Evolutionary conservation across 1,140 invertebrate genomes (phyloP).

Genomic region (Heterodera schachtii): DNA sequence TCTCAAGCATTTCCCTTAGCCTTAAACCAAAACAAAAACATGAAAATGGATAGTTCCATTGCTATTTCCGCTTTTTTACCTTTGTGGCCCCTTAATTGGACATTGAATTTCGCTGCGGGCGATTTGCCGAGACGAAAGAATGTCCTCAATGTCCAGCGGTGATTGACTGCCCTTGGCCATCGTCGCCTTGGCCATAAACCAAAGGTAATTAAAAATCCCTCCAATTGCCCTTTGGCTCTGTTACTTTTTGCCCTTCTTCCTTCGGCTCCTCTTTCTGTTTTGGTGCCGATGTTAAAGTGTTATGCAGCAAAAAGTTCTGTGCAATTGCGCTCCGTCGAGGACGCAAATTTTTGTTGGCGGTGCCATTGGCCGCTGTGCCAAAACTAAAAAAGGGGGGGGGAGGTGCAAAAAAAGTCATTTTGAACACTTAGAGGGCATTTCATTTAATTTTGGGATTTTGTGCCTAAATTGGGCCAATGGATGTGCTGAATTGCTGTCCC

Average conservation of each 20-base stretch:
- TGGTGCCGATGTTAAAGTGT: not conserved
- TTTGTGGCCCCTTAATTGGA: slow-evolving; percentile 36
- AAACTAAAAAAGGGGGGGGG: no score
- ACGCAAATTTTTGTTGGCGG: not conserved
- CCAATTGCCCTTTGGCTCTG: not conserved
- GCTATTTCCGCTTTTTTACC: slow-evolving; percentile 28
- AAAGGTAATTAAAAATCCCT: not conserved
- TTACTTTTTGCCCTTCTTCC: slow-evolving; percentile 1
- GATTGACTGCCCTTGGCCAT: not conserved
- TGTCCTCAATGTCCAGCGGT: slow-evolving; percentile 58
- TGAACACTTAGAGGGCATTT: no score
- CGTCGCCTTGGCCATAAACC: not conserved
- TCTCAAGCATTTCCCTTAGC: slow-evolving; percentile 52
- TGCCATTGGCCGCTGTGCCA: not conserved
- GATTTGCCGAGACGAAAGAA: slow-evolving; percentile 48
- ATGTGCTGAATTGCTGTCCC: not conserved
- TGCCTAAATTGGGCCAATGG: no score
- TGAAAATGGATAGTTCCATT: no score
- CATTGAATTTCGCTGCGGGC: slow-evolving; percentile 47
- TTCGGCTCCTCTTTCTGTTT: not conserved
- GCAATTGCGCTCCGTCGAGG: not conserved
- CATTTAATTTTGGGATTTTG: no score
- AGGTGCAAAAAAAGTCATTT: not conserved
- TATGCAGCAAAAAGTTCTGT: not conserved
- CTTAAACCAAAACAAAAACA: not conserved